A percentile compares a stretch with the other conserved stretches of the same genome.
These are phyloP conservation scores for Halichondria panicea DNA, from an alignment of 37 sponge, comb jelly and placozoan species.

Conservation along the genomic window DNA sequence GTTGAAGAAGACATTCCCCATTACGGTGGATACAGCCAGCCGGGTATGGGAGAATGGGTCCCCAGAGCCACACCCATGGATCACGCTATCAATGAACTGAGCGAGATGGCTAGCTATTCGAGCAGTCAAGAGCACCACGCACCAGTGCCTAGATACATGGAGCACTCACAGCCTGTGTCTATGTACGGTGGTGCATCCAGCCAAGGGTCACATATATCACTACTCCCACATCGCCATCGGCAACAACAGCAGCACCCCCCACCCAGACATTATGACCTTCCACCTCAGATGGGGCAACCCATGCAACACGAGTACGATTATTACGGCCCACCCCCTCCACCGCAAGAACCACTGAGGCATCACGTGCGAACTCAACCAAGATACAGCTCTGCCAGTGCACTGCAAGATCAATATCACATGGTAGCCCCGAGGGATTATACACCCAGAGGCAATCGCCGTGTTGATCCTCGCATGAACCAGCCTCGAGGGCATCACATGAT, in stretches of 20 bases:
- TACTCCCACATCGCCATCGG: slow-evolving; percentile 20
- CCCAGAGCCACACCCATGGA: slow-evolving; percentile 16
- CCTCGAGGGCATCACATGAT: background rate
- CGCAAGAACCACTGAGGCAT: no score
- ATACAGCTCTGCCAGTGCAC: slow-evolving; percentile 7
- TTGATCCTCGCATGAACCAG: slow-evolving; percentile 10
- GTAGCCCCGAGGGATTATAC: background rate
- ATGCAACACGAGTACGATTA: background rate
- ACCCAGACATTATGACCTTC: background rate
- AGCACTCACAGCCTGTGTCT: slow-evolving; percentile 35
- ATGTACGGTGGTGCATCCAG: slow-evolving; percentile 31
- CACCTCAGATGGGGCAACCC: background rate
- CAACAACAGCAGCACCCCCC: no score
- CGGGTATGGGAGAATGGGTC: slow-evolving; percentile 11
- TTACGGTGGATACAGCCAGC: background rate
- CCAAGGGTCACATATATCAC: slow-evolving; percentile 20
- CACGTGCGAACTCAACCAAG: no score
- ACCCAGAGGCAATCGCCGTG: no score
- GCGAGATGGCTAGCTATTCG: background rate
- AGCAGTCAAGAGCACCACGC: background rate
- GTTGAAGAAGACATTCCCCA: slow-evolving; percentile 11
- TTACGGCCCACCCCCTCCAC: no score
- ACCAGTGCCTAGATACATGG: background rate
- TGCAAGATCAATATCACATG: background rate
- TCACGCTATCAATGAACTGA: slow-evolving; percentile 26